Evolutionary conservation across 1,140 invertebrate genomes (phyloP), one percentile per base, ranked within the genome.

Genomic region (Aphidius gifuensis): DNA sequence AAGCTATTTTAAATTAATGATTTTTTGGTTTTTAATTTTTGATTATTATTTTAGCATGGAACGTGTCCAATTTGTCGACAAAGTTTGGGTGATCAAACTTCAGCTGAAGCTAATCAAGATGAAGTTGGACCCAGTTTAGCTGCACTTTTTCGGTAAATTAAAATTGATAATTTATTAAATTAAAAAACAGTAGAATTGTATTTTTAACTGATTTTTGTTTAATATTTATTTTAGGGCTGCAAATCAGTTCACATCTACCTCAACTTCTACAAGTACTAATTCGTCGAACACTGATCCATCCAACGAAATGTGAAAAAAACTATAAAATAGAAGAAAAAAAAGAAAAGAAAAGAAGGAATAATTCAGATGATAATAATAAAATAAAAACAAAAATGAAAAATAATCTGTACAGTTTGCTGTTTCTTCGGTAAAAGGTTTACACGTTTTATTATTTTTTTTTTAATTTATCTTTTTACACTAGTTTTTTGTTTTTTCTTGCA

Each of bases 61-160:
- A 97, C 94, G 7, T 98, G 95, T 80, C 95, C 95, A 50, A 93
- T 97, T 70, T 98, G 95, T 82, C 86, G 95, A 64, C 92, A 94
- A 81, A 87, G 85, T 72, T 83, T 93, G 69, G 80, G 80, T 64
- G 84, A 87, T 65, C 83, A 84, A 63, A 84, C 73, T 48, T 69
- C 74, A 49, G 69, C 70, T 56, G 80, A 82, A 61, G 73, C 72
- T 59, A 73, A 78, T 69, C 76, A 75, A 69, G 76, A 81, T 66
- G 74, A 74, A 47, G 75, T 82, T 58, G 77, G 76, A 46, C 73
- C 76, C 62, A 81, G 77, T 69, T 73, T 83, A 69, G 80, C 82
- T 61, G 78, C 81, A 50, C 70, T 83, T 21, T 81, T 83, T 58
- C 80, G 82, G 82, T 81, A 75, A 55, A 42, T 66, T 42, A 44